A percentile compares a stretch with the other conserved stretches of the same genome.
These are phyloP conservation scores for Apotomis turbidana DNA, from an alignment of 2,888 invertebrate genomes.

Conservation along the genomic window DNA sequence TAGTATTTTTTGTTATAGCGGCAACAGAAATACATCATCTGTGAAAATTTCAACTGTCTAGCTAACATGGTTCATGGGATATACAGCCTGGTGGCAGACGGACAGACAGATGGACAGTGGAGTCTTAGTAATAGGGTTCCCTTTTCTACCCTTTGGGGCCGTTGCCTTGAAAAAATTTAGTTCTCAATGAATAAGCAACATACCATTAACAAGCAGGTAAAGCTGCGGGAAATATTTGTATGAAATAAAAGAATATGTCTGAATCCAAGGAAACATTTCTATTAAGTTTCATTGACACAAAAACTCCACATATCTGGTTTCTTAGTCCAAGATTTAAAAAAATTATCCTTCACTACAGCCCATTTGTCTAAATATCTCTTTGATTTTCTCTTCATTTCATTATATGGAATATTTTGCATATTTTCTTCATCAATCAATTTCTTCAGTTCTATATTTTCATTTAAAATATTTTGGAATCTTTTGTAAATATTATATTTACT, in stretches of 20 bases:
- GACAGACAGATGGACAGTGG: no score
- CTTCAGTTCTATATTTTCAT: conserved; percentile 56
- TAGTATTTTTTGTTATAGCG: no score
- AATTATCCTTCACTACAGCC: conserved; percentile 69
- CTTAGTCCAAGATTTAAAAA: conserved; percentile 83
- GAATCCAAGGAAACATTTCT: conserved; percentile 1
- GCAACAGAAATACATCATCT: no score
- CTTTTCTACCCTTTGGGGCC: no score
- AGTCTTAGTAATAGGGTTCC: no score
- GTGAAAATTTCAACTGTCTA: no score
- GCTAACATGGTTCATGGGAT: no score
- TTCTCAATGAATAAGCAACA: no score
- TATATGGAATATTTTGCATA: conserved; percentile 60
- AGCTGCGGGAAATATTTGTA: no score
- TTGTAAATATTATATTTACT: conserved; percentile 82
- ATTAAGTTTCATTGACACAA: conserved; percentile 52
- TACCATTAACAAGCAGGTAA: no score
- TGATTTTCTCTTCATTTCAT: conserved; percentile 70
- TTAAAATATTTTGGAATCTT: conserved; percentile 72
- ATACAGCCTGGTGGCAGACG: no score
- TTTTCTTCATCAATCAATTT: conserved; percentile 49
- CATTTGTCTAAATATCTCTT: conserved; percentile 63
- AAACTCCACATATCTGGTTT: conserved; percentile 82
- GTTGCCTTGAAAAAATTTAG: no score
- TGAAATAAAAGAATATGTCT: neutral